These are phyloP conservation scores for Tipula confusa DNA, from an alignment of 2,888 invertebrate genomes.

Conservation along the genomic window DNA sequence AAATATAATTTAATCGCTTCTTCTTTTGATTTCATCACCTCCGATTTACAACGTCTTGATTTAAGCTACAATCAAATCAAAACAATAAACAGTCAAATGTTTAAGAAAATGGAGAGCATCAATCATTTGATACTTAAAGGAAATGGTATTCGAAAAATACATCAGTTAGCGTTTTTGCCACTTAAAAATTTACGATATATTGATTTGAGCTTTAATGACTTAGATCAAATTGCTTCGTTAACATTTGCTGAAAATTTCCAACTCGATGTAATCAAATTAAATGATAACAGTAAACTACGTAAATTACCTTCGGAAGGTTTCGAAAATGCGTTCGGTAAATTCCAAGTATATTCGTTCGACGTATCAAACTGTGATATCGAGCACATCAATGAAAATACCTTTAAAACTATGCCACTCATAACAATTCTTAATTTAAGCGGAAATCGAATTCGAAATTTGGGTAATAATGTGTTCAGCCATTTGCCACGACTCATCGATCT, in stretches of 20 bases:
- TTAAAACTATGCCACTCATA: conserved; percentile 67
- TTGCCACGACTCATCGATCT: conserved; percentile 61
- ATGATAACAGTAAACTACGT: conserved; percentile 64
- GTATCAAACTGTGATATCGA: conserved; percentile 69
- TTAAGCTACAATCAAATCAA: conserved; percentile 64
- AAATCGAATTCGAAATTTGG: conserved; percentile 59
- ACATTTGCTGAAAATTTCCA: conserved; percentile 66
- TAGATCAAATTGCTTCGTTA: conserved; percentile 62
- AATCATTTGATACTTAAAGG: conserved; percentile 65
- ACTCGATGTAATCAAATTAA: conserved; percentile 65
- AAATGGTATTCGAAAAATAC: conserved; percentile 64
- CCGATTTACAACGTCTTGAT: conserved; percentile 63
- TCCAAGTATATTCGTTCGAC: conserved; percentile 65
- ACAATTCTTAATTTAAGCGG: conserved; percentile 62
- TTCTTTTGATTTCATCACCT: conserved; percentile 58
- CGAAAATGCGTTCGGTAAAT: conserved; percentile 56
- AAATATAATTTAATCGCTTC: conserved; percentile 64
- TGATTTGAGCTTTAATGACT: conserved; percentile 68
- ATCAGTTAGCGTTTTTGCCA: conserved; percentile 63
- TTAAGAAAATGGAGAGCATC: conserved; percentile 59
- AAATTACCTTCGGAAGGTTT: conserved; percentile 65
- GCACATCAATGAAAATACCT: conserved; percentile 58
- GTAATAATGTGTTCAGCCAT: conserved; percentile 54
- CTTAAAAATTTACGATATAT: conserved; percentile 64
- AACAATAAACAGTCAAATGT: conserved; percentile 61